These are phyloP conservation scores for Rhizoglyphus robini DNA, from an alignment of 1,140 invertebrate genomes.

Conservation along the genomic window DNA sequence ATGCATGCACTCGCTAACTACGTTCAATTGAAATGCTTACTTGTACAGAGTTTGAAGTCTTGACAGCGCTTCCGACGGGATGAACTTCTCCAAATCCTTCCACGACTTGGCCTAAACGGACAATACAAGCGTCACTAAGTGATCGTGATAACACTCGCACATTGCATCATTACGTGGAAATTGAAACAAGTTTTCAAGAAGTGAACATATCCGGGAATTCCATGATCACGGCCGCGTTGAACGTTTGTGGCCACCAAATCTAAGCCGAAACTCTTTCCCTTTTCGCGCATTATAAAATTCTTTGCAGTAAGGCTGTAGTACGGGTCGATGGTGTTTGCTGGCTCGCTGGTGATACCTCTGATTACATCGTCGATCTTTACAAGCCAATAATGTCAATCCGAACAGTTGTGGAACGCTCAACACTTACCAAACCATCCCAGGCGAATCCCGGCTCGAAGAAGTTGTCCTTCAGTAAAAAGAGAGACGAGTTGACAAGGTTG, in stretches of 20 bases:
- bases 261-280: conserved; percentile 25
- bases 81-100: conserved; percentile 33
- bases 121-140: background rate
- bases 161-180: conserved; percentile 33
- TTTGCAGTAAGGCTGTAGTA: conserved; percentile 43
- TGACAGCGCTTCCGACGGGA: conserved; percentile 18
- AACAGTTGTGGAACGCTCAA: background rate
- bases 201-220: conserved; percentile 40
- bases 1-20: no score
- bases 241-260: conserved; percentile 29
- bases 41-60: conserved; percentile 17
- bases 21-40: conserved; percentile 42
- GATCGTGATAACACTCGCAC: conserved; percentile 29
- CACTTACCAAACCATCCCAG: conserved; percentile 14
- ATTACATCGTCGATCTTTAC: background rate
- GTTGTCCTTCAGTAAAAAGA: conserved; percentile 15
- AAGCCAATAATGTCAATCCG: background rate
- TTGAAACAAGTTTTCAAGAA: conserved; percentile 60
- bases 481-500: background rate
- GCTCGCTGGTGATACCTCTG: background rate
- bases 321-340: conserved; percentile 15
- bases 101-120: conserved; percentile 33
- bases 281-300: conserved; percentile 47
- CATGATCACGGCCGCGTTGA: conserved; percentile 42
- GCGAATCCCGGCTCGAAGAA: conserved; percentile 21